Evolutionary conservation across 2,113 vertebrate genomes (phyloP), one percentile per base, ranked within the genome.

Genomic region (Apaloderma vittatum): DNA sequence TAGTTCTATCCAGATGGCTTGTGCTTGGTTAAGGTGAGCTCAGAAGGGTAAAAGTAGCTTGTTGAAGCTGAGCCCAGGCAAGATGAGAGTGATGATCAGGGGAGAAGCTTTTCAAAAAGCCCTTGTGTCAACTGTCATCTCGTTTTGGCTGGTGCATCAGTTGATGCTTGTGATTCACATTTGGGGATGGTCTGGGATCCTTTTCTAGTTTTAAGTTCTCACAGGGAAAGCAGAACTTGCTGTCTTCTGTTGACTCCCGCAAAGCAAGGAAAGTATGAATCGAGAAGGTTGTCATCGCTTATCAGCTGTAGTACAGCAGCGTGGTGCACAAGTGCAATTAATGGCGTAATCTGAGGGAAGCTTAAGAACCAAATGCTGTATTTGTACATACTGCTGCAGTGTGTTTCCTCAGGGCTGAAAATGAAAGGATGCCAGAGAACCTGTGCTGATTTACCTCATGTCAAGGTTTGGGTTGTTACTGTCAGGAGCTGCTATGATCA

Each of bases 311-410:
- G 46, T 66, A 9, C 30, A 49, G 24, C 43, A 21, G 0, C 46
- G 27, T 49, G 18, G 12, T 8, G 10, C 40, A 7, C 59, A 13
- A 72, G 29, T 43, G 32, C 58, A 65, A 52, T 29, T 40, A 88
- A 11, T 32, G 10, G 37, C 34, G 15, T 80, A 72, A 19, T 16
- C 14, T 45, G 43, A 68, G 36, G 23, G 46, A 90, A 49, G 19
- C 9, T n/a, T 37, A 67, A 32, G 14, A 61, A 40, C 20, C 65
- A 40, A 61, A 37, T 0, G 1, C 34, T 48, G 3, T 59, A 6
- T 63, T 61, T 1, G 0, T 77, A 34, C 29, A 45, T 15, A 8
- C 36, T 73, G 58, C 59, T 0, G 0, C 32, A 34, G 6, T 45
- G 23, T 74, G 15, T 54, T 91, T 84, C 45, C 5, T 77, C 23